These are phyloP conservation scores for Adelosebastes latens DNA, from an alignment of 2,797 vertebrate species.

Conservation along the genomic window DNA sequence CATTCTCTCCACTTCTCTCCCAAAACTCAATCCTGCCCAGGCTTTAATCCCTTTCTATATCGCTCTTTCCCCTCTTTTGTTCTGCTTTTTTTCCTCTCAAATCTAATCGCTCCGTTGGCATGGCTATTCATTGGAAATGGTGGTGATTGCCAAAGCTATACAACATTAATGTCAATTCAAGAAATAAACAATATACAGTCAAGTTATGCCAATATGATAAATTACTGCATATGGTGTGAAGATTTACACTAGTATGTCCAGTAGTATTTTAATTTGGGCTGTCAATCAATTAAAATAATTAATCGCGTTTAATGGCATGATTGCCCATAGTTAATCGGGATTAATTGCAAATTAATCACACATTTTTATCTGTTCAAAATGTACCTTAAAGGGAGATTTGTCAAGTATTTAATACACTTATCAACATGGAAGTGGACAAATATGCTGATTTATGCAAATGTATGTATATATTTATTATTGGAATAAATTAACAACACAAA, in stretches of 20 bases:
- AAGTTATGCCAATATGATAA: not conserved
- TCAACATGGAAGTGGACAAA: no score
- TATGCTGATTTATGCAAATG: no score
- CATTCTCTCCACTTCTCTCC: constrained; percentile 44
- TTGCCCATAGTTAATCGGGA: no score
- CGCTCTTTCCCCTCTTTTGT: constrained; percentile 38
- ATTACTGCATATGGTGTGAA: not conserved
- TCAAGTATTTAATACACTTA: no score
- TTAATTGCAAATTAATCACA: no score
- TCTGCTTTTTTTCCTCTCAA: constrained; percentile 27
- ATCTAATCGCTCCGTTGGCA: constrained; percentile 55
- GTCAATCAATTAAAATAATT: no score
- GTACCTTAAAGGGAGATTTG: no score
- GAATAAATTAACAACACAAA: no score
- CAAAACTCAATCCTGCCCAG: constrained; percentile 33
- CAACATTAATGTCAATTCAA: constrained; percentile 9
- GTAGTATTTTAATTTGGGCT: no score
- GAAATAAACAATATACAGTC: not conserved
- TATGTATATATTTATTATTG: no score
- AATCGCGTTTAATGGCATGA: no score
- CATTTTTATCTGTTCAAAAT: no score
- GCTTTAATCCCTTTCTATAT: constrained; percentile 51
- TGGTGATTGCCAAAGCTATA: constrained; percentile 6
- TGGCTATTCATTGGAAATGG: constrained; percentile 20
- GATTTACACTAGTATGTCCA: not conserved